phyloP scores from a whole-genome alignment of 1,140 invertebrate species.

The Euwallacea fornicatus region DNA sequence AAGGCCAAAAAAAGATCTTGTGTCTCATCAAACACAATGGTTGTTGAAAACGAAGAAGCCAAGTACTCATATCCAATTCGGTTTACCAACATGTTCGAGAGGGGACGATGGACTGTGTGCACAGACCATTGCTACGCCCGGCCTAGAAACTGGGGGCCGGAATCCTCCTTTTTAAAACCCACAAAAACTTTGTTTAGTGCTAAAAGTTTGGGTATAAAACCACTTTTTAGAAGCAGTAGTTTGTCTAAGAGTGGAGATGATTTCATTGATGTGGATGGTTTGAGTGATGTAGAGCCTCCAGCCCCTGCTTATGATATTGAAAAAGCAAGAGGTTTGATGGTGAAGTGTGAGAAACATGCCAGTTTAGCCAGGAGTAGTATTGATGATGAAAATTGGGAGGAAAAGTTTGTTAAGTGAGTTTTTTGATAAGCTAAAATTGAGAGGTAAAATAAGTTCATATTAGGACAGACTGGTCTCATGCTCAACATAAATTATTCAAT shows the following conservation, averaged over 20 bases:
- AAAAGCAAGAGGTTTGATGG: conserved; percentile 68
- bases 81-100: conserved; percentile 36
- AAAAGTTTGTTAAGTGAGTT: conserved; percentile 63
- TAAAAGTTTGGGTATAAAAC: conserved; percentile 43
- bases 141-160: conserved; percentile 70
- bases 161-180: conserved; percentile 66
- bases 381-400: conserved; percentile 71
- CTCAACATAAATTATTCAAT: conserved; percentile 68
- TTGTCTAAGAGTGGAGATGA: conserved; percentile 42
- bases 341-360: conserved; percentile 70
- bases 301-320: conserved; percentile 64
- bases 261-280: conserved; percentile 57
- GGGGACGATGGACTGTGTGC: conserved; percentile 43
- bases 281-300: conserved; percentile 42
- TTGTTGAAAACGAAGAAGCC: conserved; percentile 29
- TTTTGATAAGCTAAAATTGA: no score
- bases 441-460: neutral
- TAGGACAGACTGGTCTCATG: conserved; percentile 65
- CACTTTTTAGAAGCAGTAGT: conserved; percentile 25
- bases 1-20: no score
- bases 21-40: conserved; percentile 13
- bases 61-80: conserved; percentile 42
- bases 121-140: conserved; percentile 72
- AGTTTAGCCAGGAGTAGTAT: conserved; percentile 62
- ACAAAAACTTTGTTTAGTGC: conserved; percentile 59